These are phyloP conservation scores for Myotis yumanensis DNA, from an alignment of 2,113 vertebrate genomes.

Conservation along the genomic window DNA sequence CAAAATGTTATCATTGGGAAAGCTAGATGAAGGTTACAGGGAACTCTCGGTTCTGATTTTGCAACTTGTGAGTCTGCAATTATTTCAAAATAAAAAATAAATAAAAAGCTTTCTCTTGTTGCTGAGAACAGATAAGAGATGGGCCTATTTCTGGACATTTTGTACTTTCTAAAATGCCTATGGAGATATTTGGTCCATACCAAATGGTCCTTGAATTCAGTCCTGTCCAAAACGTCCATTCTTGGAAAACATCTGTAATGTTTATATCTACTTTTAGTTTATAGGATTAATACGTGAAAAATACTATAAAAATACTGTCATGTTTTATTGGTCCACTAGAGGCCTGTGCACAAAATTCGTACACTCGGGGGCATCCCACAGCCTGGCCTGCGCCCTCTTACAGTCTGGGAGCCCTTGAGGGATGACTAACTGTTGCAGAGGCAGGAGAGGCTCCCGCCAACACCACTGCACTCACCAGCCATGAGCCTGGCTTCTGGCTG, in stretches of 20 bases:
- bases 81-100: conserved; percentile 17
- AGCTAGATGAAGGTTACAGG: not conserved
- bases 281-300: not conserved
- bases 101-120: not conserved
- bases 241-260: not conserved
- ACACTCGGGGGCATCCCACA: too few relatives aligned
- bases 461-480: too few relatives aligned
- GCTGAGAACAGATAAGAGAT: not conserved
- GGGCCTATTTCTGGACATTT: not conserved
- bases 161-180: not conserved
- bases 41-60: conserved; percentile 28
- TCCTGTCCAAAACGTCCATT: not conserved
- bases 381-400: too few relatives aligned
- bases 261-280: not conserved
- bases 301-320: not conserved
- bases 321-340: not conserved
- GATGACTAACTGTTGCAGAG: too few relatives aligned
- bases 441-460: too few relatives aligned
- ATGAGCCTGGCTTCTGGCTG: too few relatives aligned
- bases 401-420: too few relatives aligned
- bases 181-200: not conserved
- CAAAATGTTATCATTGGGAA: not conserved
- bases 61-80: not conserved
- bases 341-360: not conserved
- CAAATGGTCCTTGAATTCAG: not conserved